These are phyloP conservation scores for Apistogramma diplotaenia DNA, from an alignment of 2,113 vertebrate species.

Conservation along the genomic window DNA sequence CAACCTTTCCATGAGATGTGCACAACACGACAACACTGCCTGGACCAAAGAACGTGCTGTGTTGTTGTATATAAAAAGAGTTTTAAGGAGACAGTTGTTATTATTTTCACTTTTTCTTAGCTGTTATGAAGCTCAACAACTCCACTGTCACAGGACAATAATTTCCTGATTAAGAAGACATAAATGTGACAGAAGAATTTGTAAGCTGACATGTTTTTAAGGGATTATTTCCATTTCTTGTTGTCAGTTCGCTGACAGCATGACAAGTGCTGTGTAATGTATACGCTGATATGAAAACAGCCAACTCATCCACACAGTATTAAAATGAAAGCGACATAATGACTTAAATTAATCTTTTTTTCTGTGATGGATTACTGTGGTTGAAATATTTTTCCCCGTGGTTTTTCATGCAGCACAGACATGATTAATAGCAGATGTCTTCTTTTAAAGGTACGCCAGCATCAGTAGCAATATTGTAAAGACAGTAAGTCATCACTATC, in stretches of 20 bases:
- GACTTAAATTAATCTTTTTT: background rate
- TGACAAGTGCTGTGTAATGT: background rate
- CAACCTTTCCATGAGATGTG: background rate
- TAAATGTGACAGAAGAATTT: background rate
- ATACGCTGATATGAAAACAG: background rate
- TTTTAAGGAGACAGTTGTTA: background rate
- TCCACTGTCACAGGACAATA: background rate
- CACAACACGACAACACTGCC: background rate
- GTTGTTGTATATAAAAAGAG: background rate
- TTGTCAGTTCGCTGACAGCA: background rate
- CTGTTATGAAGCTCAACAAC: background rate
- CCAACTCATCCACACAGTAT: background rate
- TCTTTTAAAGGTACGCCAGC: background rate
- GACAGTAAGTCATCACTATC: slow-evolving; percentile 5
- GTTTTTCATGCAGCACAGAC: slow-evolving; percentile 17
- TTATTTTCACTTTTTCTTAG: background rate
- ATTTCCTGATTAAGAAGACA: slow-evolving; percentile 7
- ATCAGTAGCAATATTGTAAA: slow-evolving; percentile 3
- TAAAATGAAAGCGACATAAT: background rate
- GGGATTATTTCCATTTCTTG: background rate
- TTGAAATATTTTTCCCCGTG: background rate
- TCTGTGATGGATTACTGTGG: slow-evolving; percentile 4
- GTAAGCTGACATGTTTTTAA: slow-evolving; percentile 6
- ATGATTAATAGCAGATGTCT: slow-evolving; percentile 19
- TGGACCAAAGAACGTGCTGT: background rate